Evolutionary conservation across 2,797 vertebrate genomes (phyloP).

Genomic region (Cetoscarus ocellatus): DNA sequence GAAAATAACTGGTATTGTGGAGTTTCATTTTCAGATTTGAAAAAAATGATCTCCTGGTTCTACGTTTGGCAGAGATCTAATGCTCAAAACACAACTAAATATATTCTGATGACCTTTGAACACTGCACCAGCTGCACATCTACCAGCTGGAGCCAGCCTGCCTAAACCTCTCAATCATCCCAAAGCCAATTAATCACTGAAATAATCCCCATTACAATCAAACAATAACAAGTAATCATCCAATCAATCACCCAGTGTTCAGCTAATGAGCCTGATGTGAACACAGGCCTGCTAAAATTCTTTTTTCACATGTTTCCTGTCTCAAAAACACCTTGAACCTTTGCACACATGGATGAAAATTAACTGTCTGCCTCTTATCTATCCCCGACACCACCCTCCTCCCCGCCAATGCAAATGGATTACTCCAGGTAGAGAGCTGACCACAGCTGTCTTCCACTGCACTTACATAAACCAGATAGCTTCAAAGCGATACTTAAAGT

Average conservation of each 20-base stretch:
- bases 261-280: slow-evolving; percentile 58
- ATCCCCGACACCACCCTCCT: slow-evolving; percentile 27
- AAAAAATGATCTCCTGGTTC: neutral
- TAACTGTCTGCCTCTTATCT: slow-evolving; percentile 60
- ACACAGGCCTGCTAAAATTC: slow-evolving; percentile 34
- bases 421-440: slow-evolving; percentile 65
- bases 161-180: slow-evolving; percentile 45
- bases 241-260: slow-evolving; percentile 60
- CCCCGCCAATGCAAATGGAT: slow-evolving; percentile 59
- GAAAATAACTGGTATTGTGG: too few species aligned
- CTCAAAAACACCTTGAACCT: slow-evolving; percentile 63
- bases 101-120: slow-evolving; percentile 42
- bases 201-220: slow-evolving; percentile 72
- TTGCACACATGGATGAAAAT: slow-evolving; percentile 52
- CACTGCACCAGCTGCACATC: slow-evolving; percentile 37
- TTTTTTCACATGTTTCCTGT: slow-evolving; percentile 42
- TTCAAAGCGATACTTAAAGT: slow-evolving; percentile 63
- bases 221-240: slow-evolving; percentile 68
- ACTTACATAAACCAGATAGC: slow-evolving; percentile 50
- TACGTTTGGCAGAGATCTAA: neutral
- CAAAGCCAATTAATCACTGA: slow-evolving; percentile 57
- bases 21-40: too few species aligned
- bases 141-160: slow-evolving; percentile 44
- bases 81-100: neutral
- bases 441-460: slow-evolving; percentile 62